phyloP scores from a whole-genome alignment of 2,797 vertebrate genomes.

The Tiaroga cobitis region DNA sequence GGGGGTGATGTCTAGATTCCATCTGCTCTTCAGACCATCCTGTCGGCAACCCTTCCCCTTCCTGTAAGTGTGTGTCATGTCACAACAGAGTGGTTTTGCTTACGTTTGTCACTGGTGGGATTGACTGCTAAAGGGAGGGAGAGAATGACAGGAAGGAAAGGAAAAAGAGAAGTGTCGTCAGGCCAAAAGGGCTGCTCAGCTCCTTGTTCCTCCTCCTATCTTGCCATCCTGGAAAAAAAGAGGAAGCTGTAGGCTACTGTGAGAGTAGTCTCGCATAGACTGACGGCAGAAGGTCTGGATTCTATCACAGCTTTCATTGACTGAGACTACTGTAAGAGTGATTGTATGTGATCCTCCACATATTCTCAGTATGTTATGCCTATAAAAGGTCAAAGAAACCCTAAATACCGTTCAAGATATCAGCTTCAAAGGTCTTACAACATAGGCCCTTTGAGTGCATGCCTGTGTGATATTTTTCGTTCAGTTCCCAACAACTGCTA shows the following conservation, averaged over 20 bases:
- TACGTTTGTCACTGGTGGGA: constrained; percentile 57
- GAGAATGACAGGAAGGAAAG: constrained; percentile 44
- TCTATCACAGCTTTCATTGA: too few relatives aligned
- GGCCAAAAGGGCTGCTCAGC: not conserved
- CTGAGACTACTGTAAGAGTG: not conserved
- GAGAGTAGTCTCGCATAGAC: not conserved
- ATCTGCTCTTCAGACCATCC: constrained; percentile 56
- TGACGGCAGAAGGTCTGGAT: too few relatives aligned
- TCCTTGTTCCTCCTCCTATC: constrained; percentile 27
- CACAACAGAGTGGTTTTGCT: constrained; percentile 32
- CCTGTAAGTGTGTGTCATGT: constrained; percentile 46
- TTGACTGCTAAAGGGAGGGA: constrained; percentile 32
- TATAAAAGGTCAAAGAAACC: constrained; percentile 27
- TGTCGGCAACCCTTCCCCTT: constrained; percentile 51
- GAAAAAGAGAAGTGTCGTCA: constrained; percentile 29
- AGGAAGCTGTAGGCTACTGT: constrained; percentile 8
- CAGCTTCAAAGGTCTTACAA: constrained; percentile 26
- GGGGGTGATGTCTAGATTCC: constrained; percentile 46
- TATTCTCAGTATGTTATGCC: not conserved
- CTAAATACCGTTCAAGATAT: not conserved
- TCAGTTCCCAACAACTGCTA: not conserved
- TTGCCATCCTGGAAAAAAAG: constrained; percentile 21
- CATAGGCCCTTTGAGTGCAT: not conserved
- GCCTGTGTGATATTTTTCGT: not conserved
- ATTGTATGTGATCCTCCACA: not conserved